These are phyloP conservation scores for Sebastes paucispinis DNA, from an alignment of 2,797 vertebrate species.

Conservation along the genomic window DNA sequence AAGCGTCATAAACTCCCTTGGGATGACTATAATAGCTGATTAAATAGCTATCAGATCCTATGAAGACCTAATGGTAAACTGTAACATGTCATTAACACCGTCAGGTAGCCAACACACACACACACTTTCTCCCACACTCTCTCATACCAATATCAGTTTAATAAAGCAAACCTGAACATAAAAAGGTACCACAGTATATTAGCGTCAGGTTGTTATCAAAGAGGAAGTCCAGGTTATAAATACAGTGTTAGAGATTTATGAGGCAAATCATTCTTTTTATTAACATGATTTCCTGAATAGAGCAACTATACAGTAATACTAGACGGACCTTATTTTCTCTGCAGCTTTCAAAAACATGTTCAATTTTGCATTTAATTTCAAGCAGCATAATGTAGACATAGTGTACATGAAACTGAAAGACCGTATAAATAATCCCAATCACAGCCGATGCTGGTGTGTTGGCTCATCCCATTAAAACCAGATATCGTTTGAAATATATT, in stretches of 20 bases:
- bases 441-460: neutral
- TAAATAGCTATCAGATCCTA: neutral
- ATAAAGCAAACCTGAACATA: neutral
- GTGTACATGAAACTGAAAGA: neutral
- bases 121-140: neutral
- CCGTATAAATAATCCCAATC: neutral
- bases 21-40: neutral
- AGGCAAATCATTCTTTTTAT: neutral
- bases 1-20: neutral
- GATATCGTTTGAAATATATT: neutral
- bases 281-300: neutral
- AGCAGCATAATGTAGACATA: neutral
- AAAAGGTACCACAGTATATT: neutral
- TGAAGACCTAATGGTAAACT: neutral
- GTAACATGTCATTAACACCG: neutral
- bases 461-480: neutral
- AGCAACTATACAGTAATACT: neutral
- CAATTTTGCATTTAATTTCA: neutral
- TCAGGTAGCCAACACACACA: neutral
- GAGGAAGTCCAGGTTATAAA: neutral
- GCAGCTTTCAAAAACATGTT: neutral
- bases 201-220: neutral
- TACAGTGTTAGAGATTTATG: neutral
- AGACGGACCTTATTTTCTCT: neutral
- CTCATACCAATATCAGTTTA: neutral